Evolutionary conservation across 2,113 vertebrate genomes (phyloP).

Genomic region (Psittacara wagleri): DNA sequence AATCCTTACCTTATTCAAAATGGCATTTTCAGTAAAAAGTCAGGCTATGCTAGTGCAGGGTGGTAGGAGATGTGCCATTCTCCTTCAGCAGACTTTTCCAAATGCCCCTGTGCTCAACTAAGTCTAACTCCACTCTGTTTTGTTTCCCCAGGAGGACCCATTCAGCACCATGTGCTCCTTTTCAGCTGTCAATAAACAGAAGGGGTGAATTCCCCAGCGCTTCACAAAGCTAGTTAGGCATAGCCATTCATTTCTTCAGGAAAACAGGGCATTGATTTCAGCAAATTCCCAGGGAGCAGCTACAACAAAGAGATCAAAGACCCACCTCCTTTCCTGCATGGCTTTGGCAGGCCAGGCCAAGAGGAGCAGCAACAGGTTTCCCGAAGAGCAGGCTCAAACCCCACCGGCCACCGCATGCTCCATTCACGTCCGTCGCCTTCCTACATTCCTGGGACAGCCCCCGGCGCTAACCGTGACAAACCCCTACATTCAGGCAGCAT

Average conservation of each 20-base stretch:
- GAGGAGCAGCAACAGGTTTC: conserved; percentile 73
- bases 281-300: conserved; percentile 77
- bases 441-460: conserved; percentile 67
- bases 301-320: conserved; percentile 81
- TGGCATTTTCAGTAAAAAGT: conserved; percentile 22
- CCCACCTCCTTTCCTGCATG: conserved; percentile 72
- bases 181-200: conserved; percentile 83
- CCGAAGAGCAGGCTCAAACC: conserved; percentile 51
- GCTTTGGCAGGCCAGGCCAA: conserved; percentile 56
- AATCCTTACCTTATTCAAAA: conserved; percentile 47
- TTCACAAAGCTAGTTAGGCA: conserved; percentile 80
- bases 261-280: conserved; percentile 83
- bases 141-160: conserved; percentile 76
- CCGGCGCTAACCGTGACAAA: conserved; percentile 71
- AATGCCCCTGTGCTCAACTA: conserved; percentile 71
- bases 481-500: conserved; percentile 60
- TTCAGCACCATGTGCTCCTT: conserved; percentile 78
- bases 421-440: conserved; percentile 68
- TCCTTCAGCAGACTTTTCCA: conserved; percentile 70
- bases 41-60: conserved; percentile 50
- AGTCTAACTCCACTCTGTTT: conserved; percentile 74
- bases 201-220: conserved; percentile 71
- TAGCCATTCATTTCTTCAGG: conserved; percentile 77
- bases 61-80: conserved; percentile 55
- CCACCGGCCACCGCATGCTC: conserved; percentile 54